phyloP scores from a whole-genome alignment of 2,797 vertebrate genomes.

The Helicolenus hilgendorfi region DNA sequence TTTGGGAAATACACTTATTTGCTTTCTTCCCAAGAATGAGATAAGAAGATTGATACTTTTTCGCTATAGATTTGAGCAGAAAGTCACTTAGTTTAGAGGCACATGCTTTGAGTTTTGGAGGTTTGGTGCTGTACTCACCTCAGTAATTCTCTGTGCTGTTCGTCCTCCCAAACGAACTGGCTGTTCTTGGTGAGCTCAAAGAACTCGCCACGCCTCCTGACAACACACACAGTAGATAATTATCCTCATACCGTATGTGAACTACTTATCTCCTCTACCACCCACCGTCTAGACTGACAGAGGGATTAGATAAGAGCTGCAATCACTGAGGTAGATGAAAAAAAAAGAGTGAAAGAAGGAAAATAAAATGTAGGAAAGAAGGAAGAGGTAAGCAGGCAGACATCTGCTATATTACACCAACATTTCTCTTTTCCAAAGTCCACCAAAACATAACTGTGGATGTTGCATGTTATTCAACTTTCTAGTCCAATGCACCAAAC shows the following conservation, averaged over 20 bases:
- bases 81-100: not conserved
- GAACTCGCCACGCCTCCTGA: constrained; percentile 96
- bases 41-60: not conserved
- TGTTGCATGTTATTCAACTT: not conserved
- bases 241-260: constrained; percentile 34
- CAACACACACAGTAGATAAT: constrained; percentile 46
- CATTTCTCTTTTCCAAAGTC: not conserved
- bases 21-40: not conserved
- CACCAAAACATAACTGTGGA: not conserved
- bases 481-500: not conserved
- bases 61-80: not conserved
- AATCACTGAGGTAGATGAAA: not conserved
- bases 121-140: constrained; percentile 84
- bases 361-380: not conserved
- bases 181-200: constrained; percentile 96
- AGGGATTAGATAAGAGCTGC: constrained; percentile 29
- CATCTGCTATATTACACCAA: not conserved
- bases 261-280: not conserved
- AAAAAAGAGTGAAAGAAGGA: not conserved
- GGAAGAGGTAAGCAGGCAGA: not conserved
- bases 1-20: not conserved
- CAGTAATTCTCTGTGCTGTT: constrained; percentile 94
- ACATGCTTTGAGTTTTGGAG: not conserved
- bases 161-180: constrained; percentile 94
- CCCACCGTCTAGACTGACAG: constrained; percentile 54